A percentile compares a stretch with the other conserved stretches of the same genome.
Evolutionary conservation across 2,888 invertebrate genomes (phyloP).

Genomic region (Pachycephus smyrnensis): DNA sequence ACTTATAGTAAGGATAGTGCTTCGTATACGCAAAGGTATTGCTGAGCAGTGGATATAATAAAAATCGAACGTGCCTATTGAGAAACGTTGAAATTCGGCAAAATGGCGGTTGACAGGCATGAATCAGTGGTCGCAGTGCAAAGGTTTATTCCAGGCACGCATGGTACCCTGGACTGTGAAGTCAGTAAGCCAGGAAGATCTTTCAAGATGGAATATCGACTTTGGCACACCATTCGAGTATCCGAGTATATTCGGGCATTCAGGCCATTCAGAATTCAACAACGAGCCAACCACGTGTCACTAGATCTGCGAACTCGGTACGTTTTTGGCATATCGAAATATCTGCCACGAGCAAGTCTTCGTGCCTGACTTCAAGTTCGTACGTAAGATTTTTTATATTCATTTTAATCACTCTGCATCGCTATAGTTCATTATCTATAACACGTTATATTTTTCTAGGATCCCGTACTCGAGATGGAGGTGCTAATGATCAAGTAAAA

Average conservation of each 20-base stretch:
- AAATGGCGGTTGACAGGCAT: neutral
- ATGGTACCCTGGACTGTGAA: neutral
- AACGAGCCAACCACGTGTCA: slow-evolving; percentile 1
- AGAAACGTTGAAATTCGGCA: neutral
- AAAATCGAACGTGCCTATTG: neutral
- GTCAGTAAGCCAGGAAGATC: neutral
- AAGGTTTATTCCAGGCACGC: neutral
- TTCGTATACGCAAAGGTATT: no score
- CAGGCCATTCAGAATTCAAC: neutral
- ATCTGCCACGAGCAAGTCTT: neutral
- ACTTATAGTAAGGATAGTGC: no score
- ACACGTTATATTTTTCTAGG: no score
- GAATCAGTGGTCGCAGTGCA: neutral
- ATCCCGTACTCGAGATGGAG: no score
- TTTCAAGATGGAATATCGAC: neutral
- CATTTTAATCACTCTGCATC: neutral
- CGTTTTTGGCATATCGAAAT: neutral
- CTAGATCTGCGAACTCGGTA: slow-evolving; percentile 1
- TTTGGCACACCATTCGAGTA: neutral
- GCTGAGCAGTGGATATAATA: neutral
- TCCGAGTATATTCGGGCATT: neutral
- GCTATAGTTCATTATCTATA: no score
- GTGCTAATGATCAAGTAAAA: no score
- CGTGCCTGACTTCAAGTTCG: neutral
- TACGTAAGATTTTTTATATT: neutral